Evolutionary conservation across 2,888 invertebrate genomes (phyloP).

Genomic region (Hartigia nigra): DNA sequence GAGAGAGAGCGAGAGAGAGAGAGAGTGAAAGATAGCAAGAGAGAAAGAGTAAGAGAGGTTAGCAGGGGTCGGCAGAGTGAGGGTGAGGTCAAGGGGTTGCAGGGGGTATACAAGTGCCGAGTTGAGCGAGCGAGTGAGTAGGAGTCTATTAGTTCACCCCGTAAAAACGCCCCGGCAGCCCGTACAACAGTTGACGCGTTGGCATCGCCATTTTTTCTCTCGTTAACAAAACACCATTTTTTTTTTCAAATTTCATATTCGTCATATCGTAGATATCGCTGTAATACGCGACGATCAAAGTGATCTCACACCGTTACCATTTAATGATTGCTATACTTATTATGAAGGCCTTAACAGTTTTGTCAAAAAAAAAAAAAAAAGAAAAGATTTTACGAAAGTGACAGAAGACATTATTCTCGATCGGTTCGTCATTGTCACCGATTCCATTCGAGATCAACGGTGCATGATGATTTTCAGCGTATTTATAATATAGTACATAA

Average conservation of each 20-base stretch:
- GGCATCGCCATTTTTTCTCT: constrained; percentile 54
- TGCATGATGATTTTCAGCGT: constrained; percentile 35
- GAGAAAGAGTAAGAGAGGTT: constrained; percentile 29
- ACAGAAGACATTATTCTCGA: constrained; percentile 21
- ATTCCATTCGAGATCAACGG: constrained; percentile 33
- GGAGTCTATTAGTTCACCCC: constrained; percentile 63
- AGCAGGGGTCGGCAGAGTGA: constrained; percentile 5
- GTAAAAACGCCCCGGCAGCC: constrained; percentile 50
- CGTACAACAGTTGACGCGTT: constrained; percentile 18
- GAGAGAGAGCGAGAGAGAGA: constrained; percentile 25
- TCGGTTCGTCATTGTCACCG: not conserved
- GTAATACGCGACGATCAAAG: not conserved
- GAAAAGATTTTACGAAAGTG: not conserved
- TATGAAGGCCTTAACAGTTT: not conserved
- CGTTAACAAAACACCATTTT: constrained; percentile 22
- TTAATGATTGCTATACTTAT: not conserved
- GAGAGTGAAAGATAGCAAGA: constrained; percentile 10
- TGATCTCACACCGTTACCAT: not conserved
- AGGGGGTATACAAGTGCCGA: constrained; percentile 42
- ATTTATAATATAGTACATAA: not conserved
- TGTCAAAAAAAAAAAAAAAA: not conserved
- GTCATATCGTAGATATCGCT: no score
- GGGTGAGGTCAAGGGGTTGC: constrained; percentile 29
- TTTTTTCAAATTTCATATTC: constrained; percentile 9
- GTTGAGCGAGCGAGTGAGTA: constrained; percentile 48